These are phyloP conservation scores for Nasonia giraulti DNA, from an alignment of 1,140 invertebrate genomes.

Conservation along the genomic window DNA sequence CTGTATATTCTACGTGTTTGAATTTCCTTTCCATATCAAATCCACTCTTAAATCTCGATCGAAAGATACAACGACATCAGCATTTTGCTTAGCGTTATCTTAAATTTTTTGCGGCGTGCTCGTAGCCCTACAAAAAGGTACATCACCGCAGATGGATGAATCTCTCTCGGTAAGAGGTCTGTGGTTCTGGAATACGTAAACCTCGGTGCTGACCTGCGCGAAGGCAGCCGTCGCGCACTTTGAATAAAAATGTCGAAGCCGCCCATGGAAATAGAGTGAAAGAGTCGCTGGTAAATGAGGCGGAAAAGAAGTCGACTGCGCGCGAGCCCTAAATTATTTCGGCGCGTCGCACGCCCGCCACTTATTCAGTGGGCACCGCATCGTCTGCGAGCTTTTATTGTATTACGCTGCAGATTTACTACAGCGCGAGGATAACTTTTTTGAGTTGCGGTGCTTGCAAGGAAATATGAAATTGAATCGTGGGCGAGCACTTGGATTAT, in stretches of 20 bases:
- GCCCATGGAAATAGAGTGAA: not conserved
- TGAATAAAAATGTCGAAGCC: conserved; percentile 19
- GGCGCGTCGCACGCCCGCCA: not conserved
- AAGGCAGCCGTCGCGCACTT: not conserved
- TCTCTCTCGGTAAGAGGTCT: too few relatives aligned
- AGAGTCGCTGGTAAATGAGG: conserved; percentile 6
- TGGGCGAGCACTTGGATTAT: not conserved
- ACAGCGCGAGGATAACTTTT: not conserved
- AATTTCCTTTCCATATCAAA: too few relatives aligned
- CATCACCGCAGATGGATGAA: too few relatives aligned
- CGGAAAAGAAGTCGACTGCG: conserved; percentile 17
- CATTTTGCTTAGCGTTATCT: too few relatives aligned
- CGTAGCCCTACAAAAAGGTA: too few relatives aligned
- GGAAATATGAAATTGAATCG: not conserved
- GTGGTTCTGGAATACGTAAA: not conserved
- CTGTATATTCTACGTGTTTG: too few relatives aligned
- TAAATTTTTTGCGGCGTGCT: too few relatives aligned
- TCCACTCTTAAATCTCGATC: too few relatives aligned
- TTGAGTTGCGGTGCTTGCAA: not conserved
- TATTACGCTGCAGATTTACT: not conserved
- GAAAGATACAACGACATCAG: too few relatives aligned
- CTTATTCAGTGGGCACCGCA: not conserved
- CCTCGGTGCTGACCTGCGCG: not conserved
- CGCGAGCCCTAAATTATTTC: conserved; percentile 8
- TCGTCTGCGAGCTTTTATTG: not conserved